A percentile compares a stretch with the other conserved stretches of the same genome.
These are phyloP conservation scores for Notarius lentiginosus DNA, from an alignment of 2,113 vertebrate genomes.

Conservation along the genomic window DNA sequence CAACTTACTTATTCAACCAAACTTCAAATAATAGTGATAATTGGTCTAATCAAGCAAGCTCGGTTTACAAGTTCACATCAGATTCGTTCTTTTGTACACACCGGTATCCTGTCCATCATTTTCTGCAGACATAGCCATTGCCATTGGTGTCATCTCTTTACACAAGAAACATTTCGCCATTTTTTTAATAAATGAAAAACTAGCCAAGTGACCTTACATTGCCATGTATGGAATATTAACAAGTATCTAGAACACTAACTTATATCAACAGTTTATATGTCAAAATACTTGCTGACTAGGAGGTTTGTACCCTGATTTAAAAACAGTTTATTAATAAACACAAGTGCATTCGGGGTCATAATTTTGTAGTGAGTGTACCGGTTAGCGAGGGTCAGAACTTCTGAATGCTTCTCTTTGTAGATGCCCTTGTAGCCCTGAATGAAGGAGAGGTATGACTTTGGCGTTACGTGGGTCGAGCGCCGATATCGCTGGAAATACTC, in stretches of 20 bases:
- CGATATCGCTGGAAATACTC: conserved; percentile 94
- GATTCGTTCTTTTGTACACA: not conserved
- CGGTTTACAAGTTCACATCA: not conserved
- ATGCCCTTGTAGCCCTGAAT: conserved; percentile 90
- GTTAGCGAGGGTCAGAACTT: conserved; percentile 84
- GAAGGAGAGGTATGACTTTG: conserved; percentile 95
- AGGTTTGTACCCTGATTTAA: not conserved
- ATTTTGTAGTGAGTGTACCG: conserved; percentile 69
- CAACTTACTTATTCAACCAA: too few species aligned
- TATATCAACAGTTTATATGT: too few species aligned
- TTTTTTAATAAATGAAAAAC: not conserved
- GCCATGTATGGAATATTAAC: not conserved
- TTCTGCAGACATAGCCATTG: not conserved
- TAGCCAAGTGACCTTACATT: not conserved
- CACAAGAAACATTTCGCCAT: not conserved
- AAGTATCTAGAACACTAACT: not conserved
- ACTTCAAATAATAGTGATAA: too few species aligned
- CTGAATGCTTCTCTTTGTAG: conserved; percentile 84
- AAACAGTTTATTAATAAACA: not conserved
- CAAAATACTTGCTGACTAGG: too few species aligned
- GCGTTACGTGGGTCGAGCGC: conserved; percentile 88
- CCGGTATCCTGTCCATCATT: not conserved
- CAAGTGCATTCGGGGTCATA: not conserved
- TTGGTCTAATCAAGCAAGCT: too few species aligned
- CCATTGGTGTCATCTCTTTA: not conserved